A percentile compares a stretch with the other conserved stretches of the same genome.
phyloP scores from a whole-genome alignment of 1,140 invertebrate species.

The Bombus superbus region DNA sequence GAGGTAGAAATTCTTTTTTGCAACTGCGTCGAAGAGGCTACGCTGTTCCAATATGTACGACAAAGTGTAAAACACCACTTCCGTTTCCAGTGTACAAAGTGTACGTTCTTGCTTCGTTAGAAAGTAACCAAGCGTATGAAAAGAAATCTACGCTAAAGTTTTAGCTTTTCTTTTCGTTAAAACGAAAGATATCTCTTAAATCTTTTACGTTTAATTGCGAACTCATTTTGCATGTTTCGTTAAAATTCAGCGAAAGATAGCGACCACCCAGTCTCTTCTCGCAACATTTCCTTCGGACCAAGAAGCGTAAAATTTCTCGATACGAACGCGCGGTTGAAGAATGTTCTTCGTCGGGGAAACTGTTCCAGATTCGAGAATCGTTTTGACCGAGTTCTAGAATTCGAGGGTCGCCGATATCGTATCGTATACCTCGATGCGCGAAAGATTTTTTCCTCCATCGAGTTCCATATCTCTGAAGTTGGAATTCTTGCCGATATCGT shows the following conservation, averaged over 20 bases:
- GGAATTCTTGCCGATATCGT: neutral
- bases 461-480: neutral
- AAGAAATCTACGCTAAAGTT: neutral
- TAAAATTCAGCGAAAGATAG: neutral
- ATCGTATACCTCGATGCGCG: neutral
- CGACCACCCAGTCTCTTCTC: neutral
- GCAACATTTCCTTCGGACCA: neutral
- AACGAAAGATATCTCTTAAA: no score
- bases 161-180: neutral
- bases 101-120: no score
- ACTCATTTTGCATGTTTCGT: neutral
- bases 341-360: neutral
- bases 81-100: neutral
- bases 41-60: neutral
- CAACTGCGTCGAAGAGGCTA: no score
- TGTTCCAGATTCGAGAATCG: neutral
- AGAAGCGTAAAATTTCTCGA: neutral
- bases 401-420: neutral
- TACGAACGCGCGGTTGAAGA: neutral
- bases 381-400: neutral
- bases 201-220: neutral
- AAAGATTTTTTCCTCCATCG: neutral
- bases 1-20: neutral
- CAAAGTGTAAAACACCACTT: constrained; percentile 4
- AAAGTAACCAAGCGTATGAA: neutral